Conservation (phyloP, 1,140 invertebrate species). For the Physella acuta region DNA sequence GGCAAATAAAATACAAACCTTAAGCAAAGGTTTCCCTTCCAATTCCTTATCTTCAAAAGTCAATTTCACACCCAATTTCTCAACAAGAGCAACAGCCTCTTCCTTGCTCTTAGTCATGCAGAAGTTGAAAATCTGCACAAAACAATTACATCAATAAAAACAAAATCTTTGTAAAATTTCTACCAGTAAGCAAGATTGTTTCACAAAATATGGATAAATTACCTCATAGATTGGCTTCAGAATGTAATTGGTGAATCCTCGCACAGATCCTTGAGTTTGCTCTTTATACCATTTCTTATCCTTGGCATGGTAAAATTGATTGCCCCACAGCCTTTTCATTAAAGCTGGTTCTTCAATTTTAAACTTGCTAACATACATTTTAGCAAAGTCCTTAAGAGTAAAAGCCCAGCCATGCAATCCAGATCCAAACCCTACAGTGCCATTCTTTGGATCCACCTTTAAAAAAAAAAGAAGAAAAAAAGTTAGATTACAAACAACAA, state of each 20-base stretch:
- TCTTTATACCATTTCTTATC: constrained; percentile 17
- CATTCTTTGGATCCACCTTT: constrained; percentile 92
- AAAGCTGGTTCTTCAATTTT: constrained; percentile 94
- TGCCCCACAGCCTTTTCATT: constrained; percentile 91
- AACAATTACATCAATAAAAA: constrained; percentile 2
- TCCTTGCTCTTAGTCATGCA: constrained; percentile 99
- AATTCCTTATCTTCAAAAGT: constrained; percentile 95
- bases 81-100: constrained; percentile 73
- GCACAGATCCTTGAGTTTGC: constrained; percentile 77
- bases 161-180: background rate
- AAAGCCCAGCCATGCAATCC: constrained; percentile 99
- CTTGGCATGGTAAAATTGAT: constrained; percentile 67
- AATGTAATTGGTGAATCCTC: constrained; percentile 98
- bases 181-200: too few species aligned
- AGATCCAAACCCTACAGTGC: constrained; percentile 98
- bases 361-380: constrained; percentile 99
- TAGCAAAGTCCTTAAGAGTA: constrained; percentile 98
- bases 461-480: too few species aligned
- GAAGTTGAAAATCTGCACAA: constrained; percentile 79
- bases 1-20: constrained; percentile 63
- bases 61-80: constrained; percentile 85
- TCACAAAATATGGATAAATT: too few species aligned
- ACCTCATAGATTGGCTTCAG: constrained; percentile 98
- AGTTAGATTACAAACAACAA: background rate
- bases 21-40: constrained; percentile 66